Base-by-base conservation (phyloP, 1,140 invertebrate species). In the Sycobia sp. region DNA sequence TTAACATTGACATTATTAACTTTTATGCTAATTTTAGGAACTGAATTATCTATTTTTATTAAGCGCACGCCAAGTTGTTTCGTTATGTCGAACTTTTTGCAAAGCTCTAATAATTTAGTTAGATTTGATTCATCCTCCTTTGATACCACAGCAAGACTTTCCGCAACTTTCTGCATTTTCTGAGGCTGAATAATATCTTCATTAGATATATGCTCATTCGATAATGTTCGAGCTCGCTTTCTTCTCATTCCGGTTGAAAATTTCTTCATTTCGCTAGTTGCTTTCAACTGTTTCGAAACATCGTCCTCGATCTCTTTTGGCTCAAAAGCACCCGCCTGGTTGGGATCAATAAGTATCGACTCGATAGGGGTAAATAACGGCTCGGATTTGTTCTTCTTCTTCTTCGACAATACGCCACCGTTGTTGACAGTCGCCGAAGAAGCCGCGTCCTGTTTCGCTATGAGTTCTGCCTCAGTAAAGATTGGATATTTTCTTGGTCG, bases 31-130 rank as follows among this genome's bases (percentile, higher is more conserved):
- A n/a, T n/a, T n/a, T n/a, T n/a, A 44, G 38, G 13, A 51, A 49
- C 53, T 29, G 46, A 34, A n/a, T n/a, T n/a, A 18, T 65, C 51
- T 38, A 65, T 32, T 49, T 60, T 65, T 13, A 34, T 65, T 27
- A 65, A 49, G 32, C 23, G 41, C n/a, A 65, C 57, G 22, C 60
- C 63, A 34, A 65, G 44, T 13, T 60, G 34, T 49, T 65, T 65
- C 4, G 56, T 65, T 14, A 65, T 54, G 36, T 23, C 22, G 22
- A 53, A 57, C 38, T 53, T 58, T 2, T 18, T 27, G 16, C 44
- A 36, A 50, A 57, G 51, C 18, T 49, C 49, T 16, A 32, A 32
- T 32, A 32, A n/a, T n/a, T n/a, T n/a, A n/a, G n/a, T n/a, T n/a
- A n/a, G n/a, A n/a, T n/a, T n/a, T n/a, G n/a, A n/a, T n/a, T n/a